These are phyloP conservation scores for Atherinomorus stipes DNA, from an alignment of 2,113 vertebrate genomes.

Conservation along the genomic window DNA sequence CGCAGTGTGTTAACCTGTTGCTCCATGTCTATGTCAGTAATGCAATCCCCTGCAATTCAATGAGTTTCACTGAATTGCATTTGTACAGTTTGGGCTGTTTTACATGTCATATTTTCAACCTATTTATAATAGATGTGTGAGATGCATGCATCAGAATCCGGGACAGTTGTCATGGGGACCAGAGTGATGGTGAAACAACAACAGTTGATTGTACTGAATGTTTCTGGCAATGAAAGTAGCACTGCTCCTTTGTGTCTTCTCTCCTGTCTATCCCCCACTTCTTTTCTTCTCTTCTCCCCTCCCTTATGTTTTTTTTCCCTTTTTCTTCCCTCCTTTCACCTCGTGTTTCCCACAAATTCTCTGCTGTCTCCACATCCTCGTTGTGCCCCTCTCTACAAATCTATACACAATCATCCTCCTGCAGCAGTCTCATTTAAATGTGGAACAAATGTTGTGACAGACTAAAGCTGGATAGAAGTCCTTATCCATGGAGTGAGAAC, in stretches of 20 bases:
- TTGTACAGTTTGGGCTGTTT: slow-evolving; percentile 28
- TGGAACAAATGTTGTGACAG: slow-evolving; percentile 79
- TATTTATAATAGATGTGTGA: slow-evolving; percentile 73
- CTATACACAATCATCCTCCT: slow-evolving; percentile 72
- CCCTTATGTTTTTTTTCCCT: slow-evolving; percentile 20
- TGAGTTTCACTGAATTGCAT: slow-evolving; percentile 7
- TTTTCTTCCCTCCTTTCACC: slow-evolving; percentile 16
- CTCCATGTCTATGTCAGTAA: background rate
- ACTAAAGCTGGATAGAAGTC: slow-evolving; percentile 76
- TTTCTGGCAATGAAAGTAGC: slow-evolving; percentile 76
- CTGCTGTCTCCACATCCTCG: background rate
- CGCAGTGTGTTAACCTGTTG: slow-evolving; percentile 9
- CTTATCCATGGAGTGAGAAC: slow-evolving; percentile 74
- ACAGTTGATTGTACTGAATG: slow-evolving; percentile 73
- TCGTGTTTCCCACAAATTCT: slow-evolving; percentile 19
- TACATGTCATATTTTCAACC: slow-evolving; percentile 52
- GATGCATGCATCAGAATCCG: slow-evolving; percentile 68
- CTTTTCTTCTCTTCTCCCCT: background rate
- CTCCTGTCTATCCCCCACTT: slow-evolving; percentile 15
- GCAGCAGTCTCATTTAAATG: slow-evolving; percentile 77
- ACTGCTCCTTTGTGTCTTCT: slow-evolving; percentile 72
- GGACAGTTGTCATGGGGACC: slow-evolving; percentile 80
- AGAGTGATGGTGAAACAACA: slow-evolving; percentile 71
- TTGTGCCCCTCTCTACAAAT: slow-evolving; percentile 52
- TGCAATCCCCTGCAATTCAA: slow-evolving; percentile 1